Evolutionary conservation across 2,797 vertebrate species (phyloP), one percentile per base, ranked within the genome.

Genomic region (Eidolon dupreanum): DNA sequence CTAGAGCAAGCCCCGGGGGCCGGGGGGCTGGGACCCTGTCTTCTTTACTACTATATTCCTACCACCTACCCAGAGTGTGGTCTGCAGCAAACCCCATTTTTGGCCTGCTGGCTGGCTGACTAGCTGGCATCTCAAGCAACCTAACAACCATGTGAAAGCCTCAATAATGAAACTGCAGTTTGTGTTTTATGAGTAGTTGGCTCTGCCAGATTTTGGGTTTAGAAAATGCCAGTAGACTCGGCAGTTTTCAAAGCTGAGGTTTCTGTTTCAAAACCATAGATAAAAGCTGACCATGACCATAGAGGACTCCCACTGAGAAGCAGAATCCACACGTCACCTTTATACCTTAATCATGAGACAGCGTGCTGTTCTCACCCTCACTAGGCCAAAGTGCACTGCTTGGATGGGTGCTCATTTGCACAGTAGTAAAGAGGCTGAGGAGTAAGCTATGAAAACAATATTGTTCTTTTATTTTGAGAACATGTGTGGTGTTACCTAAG

Each of bases 201-300:
- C 13, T 70, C n/a, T 68, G 65, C n/a, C 51, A 70, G 51, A 90
- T 61, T 90, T 26, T 11, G 46, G 53, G 36, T 88, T 93, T 78
- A 85, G 71, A 89, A 94, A 70, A 94, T n/a, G 26, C 53, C 70
- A 83, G 31, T 55, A 26, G 10, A 33, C 31, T 71, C 4, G 5
- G 63, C 38, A 88, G 13, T 53, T 24, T 65, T 82, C 36, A 53
- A 81, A 94, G 55, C 36, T 88, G 36, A 43, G 73, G 41, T 65
- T 96, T 96, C 53, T 43, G n/a, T 93, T 95, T 94, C 61, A 90
- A 82, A 88, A 4, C 24, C 65, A 7, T 1, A 65, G 38, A 55
- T 71, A n/a, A 88, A 83, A 89, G 73, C 6, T 26, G 43, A 51
- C 31, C 2, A 9, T 41, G 57, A 75, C 33, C 38, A 1, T 19